Percentiles rank a stretch among this genome's conserved stretches.
These are phyloP conservation scores for Chionis minor DNA, from an alignment of 2,113 vertebrate species.

Conservation along the genomic window DNA sequence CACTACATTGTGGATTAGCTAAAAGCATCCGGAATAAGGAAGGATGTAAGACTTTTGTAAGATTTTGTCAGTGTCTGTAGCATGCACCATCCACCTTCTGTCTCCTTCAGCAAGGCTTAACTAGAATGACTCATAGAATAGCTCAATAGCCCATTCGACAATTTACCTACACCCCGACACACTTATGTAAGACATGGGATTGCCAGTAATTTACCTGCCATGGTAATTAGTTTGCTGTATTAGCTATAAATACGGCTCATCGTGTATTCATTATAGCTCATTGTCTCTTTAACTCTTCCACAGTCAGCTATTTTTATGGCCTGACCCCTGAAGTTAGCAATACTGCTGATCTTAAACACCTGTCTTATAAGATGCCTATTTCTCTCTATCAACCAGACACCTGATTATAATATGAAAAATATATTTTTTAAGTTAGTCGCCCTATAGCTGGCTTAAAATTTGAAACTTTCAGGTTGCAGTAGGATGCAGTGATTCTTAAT, in stretches of 20 bases:
- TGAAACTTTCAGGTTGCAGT: background rate
- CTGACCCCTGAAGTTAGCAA: background rate
- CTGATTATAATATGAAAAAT: background rate
- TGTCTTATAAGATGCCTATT: background rate
- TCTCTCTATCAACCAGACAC: background rate
- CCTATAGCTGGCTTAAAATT: background rate
- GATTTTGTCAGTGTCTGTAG: background rate
- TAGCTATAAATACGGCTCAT: background rate
- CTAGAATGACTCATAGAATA: background rate
- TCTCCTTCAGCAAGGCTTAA: background rate
- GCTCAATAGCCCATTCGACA: background rate
- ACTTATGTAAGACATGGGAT: background rate
- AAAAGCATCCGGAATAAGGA: background rate
- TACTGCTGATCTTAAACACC: background rate
- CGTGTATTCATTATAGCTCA: background rate
- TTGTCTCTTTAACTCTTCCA: background rate
- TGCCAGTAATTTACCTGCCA: slow-evolving; percentile 3
- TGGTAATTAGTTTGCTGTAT: background rate
- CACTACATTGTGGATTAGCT: background rate
- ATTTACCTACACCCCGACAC: background rate
- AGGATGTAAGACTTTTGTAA: background rate
- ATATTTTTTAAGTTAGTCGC: background rate
- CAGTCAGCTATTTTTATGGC: background rate
- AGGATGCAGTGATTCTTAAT: background rate
- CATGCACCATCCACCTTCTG: background rate